Conservation (phyloP, 2,888 invertebrate genomes). For the Eledone cirrhosa region DNA sequence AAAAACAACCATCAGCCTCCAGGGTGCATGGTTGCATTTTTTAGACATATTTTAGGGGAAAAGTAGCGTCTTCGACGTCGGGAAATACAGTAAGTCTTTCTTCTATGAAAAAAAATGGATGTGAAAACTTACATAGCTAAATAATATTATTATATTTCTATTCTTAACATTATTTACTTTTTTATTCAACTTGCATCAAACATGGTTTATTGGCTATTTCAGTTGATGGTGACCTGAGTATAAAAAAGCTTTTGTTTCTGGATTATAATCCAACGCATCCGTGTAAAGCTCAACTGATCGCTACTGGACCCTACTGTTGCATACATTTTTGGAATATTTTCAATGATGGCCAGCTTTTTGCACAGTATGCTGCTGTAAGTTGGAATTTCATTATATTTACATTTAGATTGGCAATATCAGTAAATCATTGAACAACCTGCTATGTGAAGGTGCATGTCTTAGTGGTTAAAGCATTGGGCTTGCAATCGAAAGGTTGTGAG, state of each 20-base stretch:
- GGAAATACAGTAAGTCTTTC: too few relatives aligned
- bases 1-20: too few relatives aligned
- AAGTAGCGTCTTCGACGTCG: too few relatives aligned
- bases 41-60: too few relatives aligned
- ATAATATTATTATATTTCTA: not conserved
- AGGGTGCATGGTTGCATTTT: too few relatives aligned
- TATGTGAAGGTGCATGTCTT: too few relatives aligned
- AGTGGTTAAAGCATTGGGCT: too few relatives aligned
- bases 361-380: slow-evolving; percentile 64
- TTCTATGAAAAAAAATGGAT: too few relatives aligned
- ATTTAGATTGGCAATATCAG: too few relatives aligned
- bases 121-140: too few relatives aligned
- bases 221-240: slow-evolving; percentile 66
- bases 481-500: too few relatives aligned
- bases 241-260: slow-evolving; percentile 63
- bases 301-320: slow-evolving; percentile 63
- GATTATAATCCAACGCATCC: slow-evolving; percentile 59
- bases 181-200: slow-evolving; percentile 19
- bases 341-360: slow-evolving; percentile 62
- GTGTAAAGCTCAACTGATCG: slow-evolving; percentile 61
- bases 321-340: slow-evolving; percentile 67
- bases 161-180: not conserved
- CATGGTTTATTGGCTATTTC: slow-evolving; percentile 31
- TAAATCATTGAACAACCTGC: too few relatives aligned
- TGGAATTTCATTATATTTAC: not conserved